These are phyloP conservation scores for Eristalis arbustorum DNA, from an alignment of 2,888 invertebrate species.

Conservation along the genomic window DNA sequence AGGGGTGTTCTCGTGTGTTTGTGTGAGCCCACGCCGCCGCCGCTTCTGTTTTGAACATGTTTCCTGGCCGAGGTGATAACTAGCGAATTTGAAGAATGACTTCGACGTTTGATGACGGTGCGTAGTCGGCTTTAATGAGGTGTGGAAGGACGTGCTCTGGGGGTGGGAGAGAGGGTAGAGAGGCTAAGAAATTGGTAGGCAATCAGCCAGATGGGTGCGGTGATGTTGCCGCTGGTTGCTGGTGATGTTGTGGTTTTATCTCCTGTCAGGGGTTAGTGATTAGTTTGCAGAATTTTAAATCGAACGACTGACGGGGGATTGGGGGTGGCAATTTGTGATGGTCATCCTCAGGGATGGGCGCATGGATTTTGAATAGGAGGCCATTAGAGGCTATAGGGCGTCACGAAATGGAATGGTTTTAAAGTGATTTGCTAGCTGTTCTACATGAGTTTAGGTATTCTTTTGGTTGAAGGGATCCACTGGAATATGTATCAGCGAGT, in stretches of 20 bases:
- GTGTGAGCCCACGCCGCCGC: not conserved
- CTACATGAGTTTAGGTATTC: too few relatives aligned
- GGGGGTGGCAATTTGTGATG: not conserved
- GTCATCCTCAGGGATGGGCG: not conserved
- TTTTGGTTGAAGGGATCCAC: too few relatives aligned
- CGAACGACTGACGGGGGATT: not conserved
- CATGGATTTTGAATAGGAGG: too few relatives aligned
- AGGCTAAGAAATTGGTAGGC: not conserved
- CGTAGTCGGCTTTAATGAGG: slow-evolving; percentile 19
- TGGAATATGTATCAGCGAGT: too few relatives aligned
- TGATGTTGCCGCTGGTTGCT: not conserved
- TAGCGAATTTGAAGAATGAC: slow-evolving; percentile 47
- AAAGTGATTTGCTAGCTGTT: too few relatives aligned
- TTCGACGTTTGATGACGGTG: slow-evolving; percentile 6
- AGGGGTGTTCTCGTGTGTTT: slow-evolving; percentile 1
- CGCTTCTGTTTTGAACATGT: slow-evolving; percentile 18
- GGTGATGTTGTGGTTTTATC: not conserved
- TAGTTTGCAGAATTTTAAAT: not conserved
- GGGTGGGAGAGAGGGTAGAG: too few relatives aligned
- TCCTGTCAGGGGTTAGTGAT: not conserved
- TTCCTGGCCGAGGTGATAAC: slow-evolving; percentile 45
- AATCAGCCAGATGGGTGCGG: not conserved
- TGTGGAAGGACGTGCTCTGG: slow-evolving; percentile 7
- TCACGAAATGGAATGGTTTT: too few relatives aligned
- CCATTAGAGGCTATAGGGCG: too few relatives aligned